Evolutionary conservation across 2,113 vertebrate genomes (phyloP).

Genomic region (Hipposideros armiger): DNA sequence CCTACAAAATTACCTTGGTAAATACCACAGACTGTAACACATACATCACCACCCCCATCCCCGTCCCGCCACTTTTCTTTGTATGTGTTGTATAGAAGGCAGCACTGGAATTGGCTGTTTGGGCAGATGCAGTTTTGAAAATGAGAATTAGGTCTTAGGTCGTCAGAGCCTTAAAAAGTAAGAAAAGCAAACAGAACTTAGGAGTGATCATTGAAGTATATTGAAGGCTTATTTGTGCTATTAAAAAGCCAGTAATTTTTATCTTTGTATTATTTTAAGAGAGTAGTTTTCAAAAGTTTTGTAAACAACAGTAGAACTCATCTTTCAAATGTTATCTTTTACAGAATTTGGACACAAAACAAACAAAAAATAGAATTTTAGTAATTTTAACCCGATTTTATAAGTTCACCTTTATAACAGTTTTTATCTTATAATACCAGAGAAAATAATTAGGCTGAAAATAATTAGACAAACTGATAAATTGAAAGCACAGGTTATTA

Average conservation of each 20-base stretch:
- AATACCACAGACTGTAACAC: not conserved
- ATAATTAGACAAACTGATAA: not conserved
- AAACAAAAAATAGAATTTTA: not conserved
- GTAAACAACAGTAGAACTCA: not conserved
- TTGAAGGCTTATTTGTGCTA: not conserved
- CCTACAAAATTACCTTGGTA: not conserved
- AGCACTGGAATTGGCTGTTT: not conserved
- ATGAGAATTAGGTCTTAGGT: not conserved
- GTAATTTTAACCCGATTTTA: not conserved
- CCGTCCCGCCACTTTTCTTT: not conserved
- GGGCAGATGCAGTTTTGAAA: not conserved
- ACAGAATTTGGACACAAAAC: not conserved
- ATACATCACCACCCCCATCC: not conserved
- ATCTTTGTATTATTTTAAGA: slow-evolving; percentile 15
- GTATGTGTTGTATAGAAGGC: not conserved
- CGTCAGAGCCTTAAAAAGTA: not conserved
- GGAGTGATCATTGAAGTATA: not conserved
- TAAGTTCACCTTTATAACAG: not conserved
- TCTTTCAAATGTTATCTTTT: slow-evolving; percentile 9
- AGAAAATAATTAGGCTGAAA: not conserved
- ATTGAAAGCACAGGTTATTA: not conserved
- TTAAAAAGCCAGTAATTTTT: slow-evolving; percentile 12
- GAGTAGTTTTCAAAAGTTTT: not conserved
- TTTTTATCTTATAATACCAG: slow-evolving; percentile 5
- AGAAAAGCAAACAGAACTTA: not conserved